Evolutionary conservation across 2,113 vertebrate species (phyloP).

Genomic region (Elephas maximus): DNA sequence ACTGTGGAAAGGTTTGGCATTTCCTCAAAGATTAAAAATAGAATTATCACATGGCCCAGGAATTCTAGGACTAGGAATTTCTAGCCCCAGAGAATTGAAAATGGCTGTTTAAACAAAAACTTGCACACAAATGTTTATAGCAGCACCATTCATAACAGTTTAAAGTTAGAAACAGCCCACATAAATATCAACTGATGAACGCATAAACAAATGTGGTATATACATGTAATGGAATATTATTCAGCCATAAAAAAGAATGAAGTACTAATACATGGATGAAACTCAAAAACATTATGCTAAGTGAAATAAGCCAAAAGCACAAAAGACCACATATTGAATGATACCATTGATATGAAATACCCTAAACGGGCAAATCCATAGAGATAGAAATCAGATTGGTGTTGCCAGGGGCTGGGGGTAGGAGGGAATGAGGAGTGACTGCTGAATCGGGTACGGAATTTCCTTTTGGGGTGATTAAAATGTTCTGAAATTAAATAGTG

Average conservation of each 20-base stretch:
- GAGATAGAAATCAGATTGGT: neutral
- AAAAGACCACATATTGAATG: neutral
- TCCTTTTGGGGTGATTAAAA: neutral
- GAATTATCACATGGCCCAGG: neutral
- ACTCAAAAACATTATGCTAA: neutral
- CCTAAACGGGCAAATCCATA: neutral
- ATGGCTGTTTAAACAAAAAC: neutral
- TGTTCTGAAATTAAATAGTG: neutral
- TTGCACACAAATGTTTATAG: neutral
- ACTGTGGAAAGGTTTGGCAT: neutral
- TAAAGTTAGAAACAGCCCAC: neutral
- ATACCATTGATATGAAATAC: neutral
- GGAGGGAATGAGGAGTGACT: neutral
- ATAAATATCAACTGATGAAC: neutral
- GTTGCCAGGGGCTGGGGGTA: no score
- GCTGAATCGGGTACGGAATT: neutral
- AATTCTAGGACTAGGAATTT: neutral
- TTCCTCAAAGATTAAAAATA: neutral
- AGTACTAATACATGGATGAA: neutral
- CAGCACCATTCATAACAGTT: neutral
- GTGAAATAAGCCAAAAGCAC: neutral
- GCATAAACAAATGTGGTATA: neutral
- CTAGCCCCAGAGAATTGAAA: neutral
- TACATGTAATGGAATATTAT: neutral
- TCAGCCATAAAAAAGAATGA: neutral